These are phyloP conservation scores for Myotis daubentonii DNA, from an alignment of 2,797 vertebrate genomes.

Conservation along the genomic window DNA sequence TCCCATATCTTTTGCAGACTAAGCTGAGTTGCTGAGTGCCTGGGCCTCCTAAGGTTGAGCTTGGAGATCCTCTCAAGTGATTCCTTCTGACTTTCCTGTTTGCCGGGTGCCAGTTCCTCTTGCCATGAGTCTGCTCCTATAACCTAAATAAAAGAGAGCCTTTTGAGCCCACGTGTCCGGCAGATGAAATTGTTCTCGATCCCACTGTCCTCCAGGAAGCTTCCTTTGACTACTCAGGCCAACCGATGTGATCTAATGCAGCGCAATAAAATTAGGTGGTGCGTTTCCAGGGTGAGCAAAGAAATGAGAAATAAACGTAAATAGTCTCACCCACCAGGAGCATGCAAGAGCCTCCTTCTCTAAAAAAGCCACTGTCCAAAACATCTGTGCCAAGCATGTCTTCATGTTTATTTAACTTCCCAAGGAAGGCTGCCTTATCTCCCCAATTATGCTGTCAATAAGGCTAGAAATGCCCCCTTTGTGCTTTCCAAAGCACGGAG, in stretches of 20 bases:
- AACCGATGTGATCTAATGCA: neutral
- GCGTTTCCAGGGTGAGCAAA: neutral
- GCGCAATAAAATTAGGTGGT: neutral
- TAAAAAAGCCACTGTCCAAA: neutral
- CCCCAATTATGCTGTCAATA: slow-evolving; percentile 3
- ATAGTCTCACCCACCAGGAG: neutral
- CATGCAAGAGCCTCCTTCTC: neutral
- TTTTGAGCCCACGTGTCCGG: neutral
- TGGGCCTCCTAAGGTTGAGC: neutral
- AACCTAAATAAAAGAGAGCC: neutral
- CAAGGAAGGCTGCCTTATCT: neutral
- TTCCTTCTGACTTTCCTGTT: neutral
- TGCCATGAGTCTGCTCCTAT: neutral
- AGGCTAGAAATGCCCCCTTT: neutral
- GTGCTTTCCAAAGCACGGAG: neutral
- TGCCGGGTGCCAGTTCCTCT: neutral
- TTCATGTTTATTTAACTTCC: slow-evolving; percentile 26
- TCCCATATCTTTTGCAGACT: neutral
- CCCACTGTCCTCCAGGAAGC: neutral
- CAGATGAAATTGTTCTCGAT: neutral
- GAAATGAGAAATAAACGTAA: neutral
- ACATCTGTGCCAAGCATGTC: neutral
- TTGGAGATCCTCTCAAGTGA: neutral
- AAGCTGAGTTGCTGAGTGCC: neutral
- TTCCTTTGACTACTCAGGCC: neutral